Percentiles rank a stretch among this genome's conserved stretches.
phyloP scores from a whole-genome alignment of 2,797 vertebrate genomes.

The Petrocephalus sullivani region DNA sequence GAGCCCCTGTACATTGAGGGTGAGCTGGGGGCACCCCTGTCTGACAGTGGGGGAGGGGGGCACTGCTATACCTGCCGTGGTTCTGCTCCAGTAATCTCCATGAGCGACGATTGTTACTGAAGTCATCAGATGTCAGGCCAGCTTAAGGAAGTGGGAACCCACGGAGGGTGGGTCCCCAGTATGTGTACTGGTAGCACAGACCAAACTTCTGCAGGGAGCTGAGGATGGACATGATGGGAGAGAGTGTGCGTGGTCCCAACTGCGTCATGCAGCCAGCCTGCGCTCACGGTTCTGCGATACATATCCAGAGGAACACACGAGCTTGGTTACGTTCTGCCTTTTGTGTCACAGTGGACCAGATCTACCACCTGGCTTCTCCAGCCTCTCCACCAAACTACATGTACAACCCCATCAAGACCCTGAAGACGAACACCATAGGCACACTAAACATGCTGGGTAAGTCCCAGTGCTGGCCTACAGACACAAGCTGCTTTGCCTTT shows the following conservation, averaged over 20 bases:
- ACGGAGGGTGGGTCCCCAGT: background rate
- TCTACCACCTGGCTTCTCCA: constrained; percentile 94
- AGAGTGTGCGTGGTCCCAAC: background rate
- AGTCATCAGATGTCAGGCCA: background rate
- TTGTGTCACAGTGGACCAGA: constrained; percentile 82
- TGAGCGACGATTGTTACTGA: background rate
- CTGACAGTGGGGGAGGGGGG: background rate
- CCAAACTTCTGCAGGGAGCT: background rate
- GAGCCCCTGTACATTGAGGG: constrained; percentile 98
- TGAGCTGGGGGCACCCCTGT: constrained; percentile 46
- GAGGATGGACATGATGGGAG: background rate
- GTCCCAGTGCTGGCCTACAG: constrained; percentile 38
- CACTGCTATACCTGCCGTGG: background rate
- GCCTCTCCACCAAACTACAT: constrained; percentile 98
- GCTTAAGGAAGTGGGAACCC: background rate
- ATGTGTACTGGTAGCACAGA: background rate
- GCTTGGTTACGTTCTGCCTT: background rate
- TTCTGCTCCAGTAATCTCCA: background rate
- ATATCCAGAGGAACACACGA: background rate
- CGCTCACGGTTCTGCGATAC: background rate
- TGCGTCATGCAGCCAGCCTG: background rate
- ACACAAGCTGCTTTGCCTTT: background rate
- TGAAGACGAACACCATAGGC: constrained; percentile 97
- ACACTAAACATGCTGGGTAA: constrained; percentile 97
- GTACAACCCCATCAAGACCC: constrained; percentile 98